Percentiles rank a stretch among this genome's conserved stretches.
Evolutionary conservation across 2,113 vertebrate genomes (phyloP).

Genomic region (Brachypodius melanocephalos): DNA sequence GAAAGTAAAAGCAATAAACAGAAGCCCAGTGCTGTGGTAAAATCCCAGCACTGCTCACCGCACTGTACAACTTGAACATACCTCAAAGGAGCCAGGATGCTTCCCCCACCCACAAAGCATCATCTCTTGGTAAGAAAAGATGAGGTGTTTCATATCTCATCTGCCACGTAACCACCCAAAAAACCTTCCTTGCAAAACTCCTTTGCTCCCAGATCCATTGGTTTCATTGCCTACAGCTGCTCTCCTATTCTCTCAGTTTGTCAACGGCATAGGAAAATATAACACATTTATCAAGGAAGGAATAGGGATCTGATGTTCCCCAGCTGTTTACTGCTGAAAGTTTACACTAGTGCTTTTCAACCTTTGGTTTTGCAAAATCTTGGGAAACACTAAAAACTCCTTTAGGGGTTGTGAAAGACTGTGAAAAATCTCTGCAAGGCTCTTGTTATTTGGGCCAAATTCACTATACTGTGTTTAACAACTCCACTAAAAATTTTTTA

Average conservation of each 20-base stretch:
- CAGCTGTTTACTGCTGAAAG: neutral
- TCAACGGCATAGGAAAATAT: neutral
- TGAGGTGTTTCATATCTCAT: neutral
- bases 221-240: neutral
- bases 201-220: neutral
- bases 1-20: neutral
- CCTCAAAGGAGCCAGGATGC: neutral
- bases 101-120: neutral
- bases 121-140: neutral
- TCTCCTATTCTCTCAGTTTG: neutral
- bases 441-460: neutral
- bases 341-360: constrained; percentile 2
- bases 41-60: neutral
- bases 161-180: rapidly evolving
- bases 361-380: neutral
- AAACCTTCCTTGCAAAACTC: neutral
- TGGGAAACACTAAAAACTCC: neutral
- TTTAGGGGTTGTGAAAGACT: neutral
- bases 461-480: neutral
- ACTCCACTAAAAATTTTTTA: neutral
- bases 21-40: neutral
- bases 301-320: neutral
- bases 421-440: neutral
- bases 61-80: neutral
- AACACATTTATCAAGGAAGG: neutral